Percentiles rank a stretch among this genome's conserved stretches.
These are phyloP conservation scores for Remorina albescens DNA, from an alignment of 2,797 vertebrate genomes.

Conservation along the genomic window DNA sequence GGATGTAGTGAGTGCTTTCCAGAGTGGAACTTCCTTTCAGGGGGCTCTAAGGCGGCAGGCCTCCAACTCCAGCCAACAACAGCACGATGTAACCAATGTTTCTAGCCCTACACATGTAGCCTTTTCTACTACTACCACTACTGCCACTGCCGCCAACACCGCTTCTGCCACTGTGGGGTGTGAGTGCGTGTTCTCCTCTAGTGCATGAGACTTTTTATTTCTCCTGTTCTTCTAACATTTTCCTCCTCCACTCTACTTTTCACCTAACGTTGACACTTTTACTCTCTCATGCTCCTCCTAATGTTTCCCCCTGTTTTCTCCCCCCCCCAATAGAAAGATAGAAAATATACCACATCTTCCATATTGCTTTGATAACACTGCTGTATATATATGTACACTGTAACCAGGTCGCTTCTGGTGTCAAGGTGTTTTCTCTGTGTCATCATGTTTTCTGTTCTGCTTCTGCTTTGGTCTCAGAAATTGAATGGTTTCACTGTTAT, in stretches of 20 bases:
- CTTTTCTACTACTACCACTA: constrained; percentile 92
- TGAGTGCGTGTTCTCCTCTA: constrained; percentile 99
- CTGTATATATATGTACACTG: constrained; percentile 80
- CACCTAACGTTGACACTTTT: constrained; percentile 90
- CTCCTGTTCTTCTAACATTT: constrained; percentile 89
- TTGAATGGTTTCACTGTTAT: constrained; percentile 73
- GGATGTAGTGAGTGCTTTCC: constrained; percentile 99
- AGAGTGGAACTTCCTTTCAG: constrained; percentile 99
- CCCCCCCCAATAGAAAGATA: constrained; percentile 73
- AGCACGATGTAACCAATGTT: constrained; percentile 99
- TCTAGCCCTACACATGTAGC: constrained; percentile 99
- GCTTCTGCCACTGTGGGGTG: constrained; percentile 99
- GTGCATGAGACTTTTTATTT: constrained; percentile 93
- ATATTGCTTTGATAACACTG: constrained; percentile 84
- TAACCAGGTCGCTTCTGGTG: constrained; percentile 87
- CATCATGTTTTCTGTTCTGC: constrained; percentile 83
- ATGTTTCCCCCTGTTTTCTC: constrained; percentile 85
- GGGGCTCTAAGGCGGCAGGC: constrained; percentile 99
- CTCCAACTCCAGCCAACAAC: constrained; percentile 99
- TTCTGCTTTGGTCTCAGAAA: constrained; percentile 86
- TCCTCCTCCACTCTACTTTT: constrained; percentile 85
- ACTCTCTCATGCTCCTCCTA: constrained; percentile 94
- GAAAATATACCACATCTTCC: constrained; percentile 75
- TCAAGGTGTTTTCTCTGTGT: constrained; percentile 87
- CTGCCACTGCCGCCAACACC: constrained; percentile 95